Evolutionary conservation across 2,888 invertebrate genomes (phyloP).

Genomic region (Brachycybe producta): DNA sequence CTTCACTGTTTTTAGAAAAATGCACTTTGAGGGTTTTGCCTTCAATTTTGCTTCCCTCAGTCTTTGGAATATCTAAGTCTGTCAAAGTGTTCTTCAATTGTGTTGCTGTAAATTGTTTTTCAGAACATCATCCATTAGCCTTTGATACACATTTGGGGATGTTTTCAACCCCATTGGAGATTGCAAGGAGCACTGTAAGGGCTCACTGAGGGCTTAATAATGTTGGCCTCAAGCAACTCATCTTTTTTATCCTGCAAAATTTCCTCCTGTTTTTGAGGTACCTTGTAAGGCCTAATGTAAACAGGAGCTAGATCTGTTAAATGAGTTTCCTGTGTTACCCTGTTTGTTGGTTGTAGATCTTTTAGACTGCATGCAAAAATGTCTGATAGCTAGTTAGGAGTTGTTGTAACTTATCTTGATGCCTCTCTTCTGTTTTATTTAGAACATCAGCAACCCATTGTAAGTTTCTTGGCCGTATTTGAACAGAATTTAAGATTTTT

Average conservation of each 20-base stretch:
- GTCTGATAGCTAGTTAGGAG: too few relatives aligned
- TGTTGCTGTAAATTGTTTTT: neutral
- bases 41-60: neutral
- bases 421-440: too few relatives aligned
- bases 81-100: neutral
- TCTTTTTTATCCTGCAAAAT: neutral
- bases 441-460: too few relatives aligned
- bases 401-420: too few relatives aligned
- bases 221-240: neutral
- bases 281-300: neutral
- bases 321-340: too few relatives aligned
- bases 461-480: too few relatives aligned
- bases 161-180: slow-evolving; percentile 10
- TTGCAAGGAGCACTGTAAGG: slow-evolving; percentile 5
- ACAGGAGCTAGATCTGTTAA: neutral
- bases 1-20: neutral
- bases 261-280: neutral
- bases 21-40: slow-evolving; percentile 1
- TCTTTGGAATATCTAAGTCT: neutral
- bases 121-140: slow-evolving; percentile 21
- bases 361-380: too few relatives aligned
- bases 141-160: slow-evolving; percentile 1
- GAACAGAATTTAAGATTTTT: too few relatives aligned
- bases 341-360: too few relatives aligned
- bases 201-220: slow-evolving; percentile 5